phyloP scores from a whole-genome alignment of 2,888 invertebrate species.

The Noctuana brunneofusca region DNA sequence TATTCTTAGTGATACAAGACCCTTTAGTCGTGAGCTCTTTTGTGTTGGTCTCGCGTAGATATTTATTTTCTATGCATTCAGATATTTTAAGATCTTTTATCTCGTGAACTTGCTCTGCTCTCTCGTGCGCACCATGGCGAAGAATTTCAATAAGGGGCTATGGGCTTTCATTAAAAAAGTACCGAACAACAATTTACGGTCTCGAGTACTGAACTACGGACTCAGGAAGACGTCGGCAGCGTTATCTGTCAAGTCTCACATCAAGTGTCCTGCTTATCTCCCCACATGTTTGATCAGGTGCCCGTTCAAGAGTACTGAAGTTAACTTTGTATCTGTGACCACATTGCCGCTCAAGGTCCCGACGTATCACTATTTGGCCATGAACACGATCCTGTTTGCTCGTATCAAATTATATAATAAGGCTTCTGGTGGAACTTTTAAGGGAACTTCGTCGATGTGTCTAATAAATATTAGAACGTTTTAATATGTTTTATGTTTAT shows the following conservation, averaged over 20 bases:
- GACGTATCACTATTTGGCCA: conserved; percentile 58
- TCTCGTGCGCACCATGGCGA: background rate
- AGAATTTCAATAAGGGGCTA: conserved; percentile 16
- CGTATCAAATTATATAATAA: conserved; percentile 55
- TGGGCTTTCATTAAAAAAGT: conserved; percentile 12
- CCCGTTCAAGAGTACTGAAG: conserved; percentile 47
- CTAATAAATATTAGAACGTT: conserved; percentile 20
- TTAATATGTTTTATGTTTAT: no score
- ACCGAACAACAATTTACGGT: conserved; percentile 25
- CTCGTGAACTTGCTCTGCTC: conserved; percentile 21
- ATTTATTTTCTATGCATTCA: conserved; percentile 18
- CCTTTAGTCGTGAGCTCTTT: conserved; percentile 47
- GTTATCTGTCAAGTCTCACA: conserved; percentile 73
- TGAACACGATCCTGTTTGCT: conserved; percentile 53
- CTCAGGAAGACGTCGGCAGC: conserved; percentile 57
- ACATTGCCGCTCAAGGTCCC: conserved; percentile 65
- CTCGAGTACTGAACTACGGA: conserved; percentile 55
- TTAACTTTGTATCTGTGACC: conserved; percentile 55
- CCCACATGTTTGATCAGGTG: conserved; percentile 81
- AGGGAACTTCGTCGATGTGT: conserved; percentile 14
- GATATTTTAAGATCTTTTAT: conserved; percentile 32
- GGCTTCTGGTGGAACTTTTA: conserved; percentile 48
- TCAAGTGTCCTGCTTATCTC: conserved; percentile 78
- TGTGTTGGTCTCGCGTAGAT: conserved; percentile 34
- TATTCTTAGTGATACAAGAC: conserved; percentile 57